Base-by-base conservation (phyloP, 2,797 vertebrate genomes). In the Acridotheres tristis region DNA sequence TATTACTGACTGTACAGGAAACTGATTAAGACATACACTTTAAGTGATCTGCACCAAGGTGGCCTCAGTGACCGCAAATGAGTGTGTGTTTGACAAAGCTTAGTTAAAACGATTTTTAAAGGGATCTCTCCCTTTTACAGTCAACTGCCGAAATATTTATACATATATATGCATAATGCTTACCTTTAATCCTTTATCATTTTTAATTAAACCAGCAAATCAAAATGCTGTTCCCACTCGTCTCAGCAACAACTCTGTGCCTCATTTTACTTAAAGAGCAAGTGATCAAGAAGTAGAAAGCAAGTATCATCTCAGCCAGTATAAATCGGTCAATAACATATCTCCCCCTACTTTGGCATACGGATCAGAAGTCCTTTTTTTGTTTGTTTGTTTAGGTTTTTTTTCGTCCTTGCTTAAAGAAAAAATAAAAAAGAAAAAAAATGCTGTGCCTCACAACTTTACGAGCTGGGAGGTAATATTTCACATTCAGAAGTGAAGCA, bases 121-220 rank as follows among this genome's bases (percentile, higher is more conserved):
- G 97, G 95, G 97, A 97, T 97, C 95, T 97, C 93, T 96, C 96
- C 94, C 94, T 94, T 97, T 96, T 97, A 97, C 96, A 96, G 96
- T 95, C 90, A 63, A 94, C 92, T 97, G 96, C 93, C 89, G 93
- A 97, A 97, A 97, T 90, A 98, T 77, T 97, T 81, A 97, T 87
- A 98, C 67, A 98, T 80, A 97, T 85, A 98, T 72, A 98, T 20
- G 93, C 87, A 97, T 96, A 96, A 95, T 86, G 97, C 98, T 98
- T 98, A 98, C 98, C 98, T 98, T 98, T 98, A 98, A 97, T 98
- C 97, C 97, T 98, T 98, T 98, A 97, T 97, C 96, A 98, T 98
- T 98, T 98, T 98, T 95, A 98, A 98, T 98, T 98, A 98, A 97
- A 97, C 97, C 97, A 98, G 97, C 95, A 98, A 98, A 97, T 98